Evolutionary conservation across 1,140 invertebrate genomes (phyloP), one percentile per base, ranked within the genome.

Genomic region (Halictus rubicundus): DNA sequence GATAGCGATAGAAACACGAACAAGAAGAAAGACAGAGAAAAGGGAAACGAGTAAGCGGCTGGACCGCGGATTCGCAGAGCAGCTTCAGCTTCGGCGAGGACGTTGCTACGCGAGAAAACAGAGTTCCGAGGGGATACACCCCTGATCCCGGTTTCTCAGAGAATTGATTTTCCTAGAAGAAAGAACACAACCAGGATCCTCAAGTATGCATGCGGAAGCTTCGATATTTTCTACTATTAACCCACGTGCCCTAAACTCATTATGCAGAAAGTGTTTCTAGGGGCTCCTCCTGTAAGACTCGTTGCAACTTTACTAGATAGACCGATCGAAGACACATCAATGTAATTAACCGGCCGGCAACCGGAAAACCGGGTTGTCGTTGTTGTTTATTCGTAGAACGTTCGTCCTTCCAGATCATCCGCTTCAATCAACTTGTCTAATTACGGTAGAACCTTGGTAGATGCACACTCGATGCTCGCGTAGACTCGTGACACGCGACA

Each of bases 41-140:
- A n/a, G n/a, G 9, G n/a, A n/a, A n/a, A 57, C 54, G 21, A 57
- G n/a, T 0, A 9, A 68, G 75, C 75, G 68, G 75, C 75, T 78
- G 75, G 68, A 14, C 68, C 68, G 75, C 68, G 4, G 16, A 59
- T 23, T 4, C 46, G 73, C 1, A 23, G 25, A 37, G 39, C 39
- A 42, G 19, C 39, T 78, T 78, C 68, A 63, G 57, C 71, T 69
- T 54, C 59, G 19, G 32, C 14, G 57, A 32, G 6, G 39, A 70
- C 16, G 60, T 60, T 42, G n/a, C 70, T 63, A 63, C 27, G 14
- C 46, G 46, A 60, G 60, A n/a, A n/a, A n/a, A 16, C 14, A 19
- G 21, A 60, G 23, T 59, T 57, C 46, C 52, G 59, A 66, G 19
- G 54, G 32, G 57, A 52, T 68, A 32, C 1, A 32, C 19, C 8